A percentile compares a stretch with the other conserved stretches of the same genome.
phyloP scores from a whole-genome alignment of 2,888 invertebrate genomes.

The Dasysyrphus albostriatus region DNA sequence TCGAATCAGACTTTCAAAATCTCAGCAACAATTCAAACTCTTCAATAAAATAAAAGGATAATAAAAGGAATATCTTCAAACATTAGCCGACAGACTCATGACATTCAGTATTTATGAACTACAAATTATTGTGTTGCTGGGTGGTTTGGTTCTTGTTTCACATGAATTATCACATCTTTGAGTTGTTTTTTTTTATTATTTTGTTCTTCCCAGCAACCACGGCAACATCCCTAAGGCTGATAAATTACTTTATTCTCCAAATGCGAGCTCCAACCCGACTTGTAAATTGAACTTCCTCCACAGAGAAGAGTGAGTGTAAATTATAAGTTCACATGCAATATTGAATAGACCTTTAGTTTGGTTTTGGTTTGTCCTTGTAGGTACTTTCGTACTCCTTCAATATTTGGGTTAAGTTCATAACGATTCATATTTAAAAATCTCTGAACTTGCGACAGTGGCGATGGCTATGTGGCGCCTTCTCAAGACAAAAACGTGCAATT shows the following conservation, averaged over 20 bases:
- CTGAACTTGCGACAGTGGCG: neutral
- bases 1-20: neutral
- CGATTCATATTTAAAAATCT: constrained; percentile 20
- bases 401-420: constrained; percentile 72
- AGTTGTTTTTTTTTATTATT: neutral
- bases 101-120: constrained; percentile 19
- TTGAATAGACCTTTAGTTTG: neutral
- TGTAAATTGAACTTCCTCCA: constrained; percentile 26
- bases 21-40: neutral
- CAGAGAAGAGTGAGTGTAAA: constrained; percentile 18
- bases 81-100: constrained; percentile 6
- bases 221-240: constrained; percentile 32
- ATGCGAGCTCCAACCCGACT: constrained; percentile 4
- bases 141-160: constrained; percentile 39
- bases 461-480: constrained; percentile 50
- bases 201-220: neutral
- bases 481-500: constrained; percentile 54
- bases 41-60: neutral
- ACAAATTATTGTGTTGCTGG: constrained; percentile 29
- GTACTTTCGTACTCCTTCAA: constrained; percentile 12
- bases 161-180: constrained; percentile 33
- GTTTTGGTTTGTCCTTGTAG: constrained; percentile 9
- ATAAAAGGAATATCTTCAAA: neutral
- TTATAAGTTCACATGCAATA: constrained; percentile 44
- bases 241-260: constrained; percentile 39